These are phyloP conservation scores for Lycia hirtaria DNA, from an alignment of 2,888 invertebrate genomes.

Conservation along the genomic window DNA sequence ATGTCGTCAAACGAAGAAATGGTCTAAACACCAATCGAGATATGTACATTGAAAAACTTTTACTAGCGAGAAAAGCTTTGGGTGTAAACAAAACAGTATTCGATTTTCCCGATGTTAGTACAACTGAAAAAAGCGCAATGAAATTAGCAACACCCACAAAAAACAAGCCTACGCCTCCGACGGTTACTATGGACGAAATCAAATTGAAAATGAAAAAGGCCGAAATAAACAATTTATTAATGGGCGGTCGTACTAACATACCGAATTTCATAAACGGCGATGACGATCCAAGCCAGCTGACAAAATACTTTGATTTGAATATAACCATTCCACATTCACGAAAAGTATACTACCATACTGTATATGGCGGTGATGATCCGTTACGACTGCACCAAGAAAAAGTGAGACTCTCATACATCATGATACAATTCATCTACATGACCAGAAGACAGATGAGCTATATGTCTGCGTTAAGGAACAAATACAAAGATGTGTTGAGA, in stretches of 20 bases:
- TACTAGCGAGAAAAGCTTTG: not conserved
- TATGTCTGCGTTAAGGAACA: not conserved
- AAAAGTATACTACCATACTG: not conserved
- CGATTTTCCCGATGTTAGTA: not conserved
- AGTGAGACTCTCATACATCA: not conserved
- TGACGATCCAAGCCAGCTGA: not conserved
- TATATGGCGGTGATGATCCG: not conserved
- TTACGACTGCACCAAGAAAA: not conserved
- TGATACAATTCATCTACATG: slow-evolving; percentile 9
- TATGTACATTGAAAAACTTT: not conserved
- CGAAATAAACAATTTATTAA: not conserved
- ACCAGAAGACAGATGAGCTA: slow-evolving; percentile 5
- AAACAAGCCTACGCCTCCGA: not conserved
- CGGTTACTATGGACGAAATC: not conserved
- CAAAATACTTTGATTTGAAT: not conserved
- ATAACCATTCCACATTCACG: not conserved
- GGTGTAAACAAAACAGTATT: not conserved
- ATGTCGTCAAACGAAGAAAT: not conserved
- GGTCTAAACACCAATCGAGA: not conserved
- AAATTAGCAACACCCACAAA: not conserved
- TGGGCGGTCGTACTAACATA: not conserved
- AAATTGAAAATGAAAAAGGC: not conserved
- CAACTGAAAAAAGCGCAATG: not conserved
- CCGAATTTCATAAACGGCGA: not conserved
- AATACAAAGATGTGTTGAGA: not conserved